Base-by-base conservation (phyloP, 2,888 invertebrate genomes). In the Sphaerophoria taeniata region DNA sequence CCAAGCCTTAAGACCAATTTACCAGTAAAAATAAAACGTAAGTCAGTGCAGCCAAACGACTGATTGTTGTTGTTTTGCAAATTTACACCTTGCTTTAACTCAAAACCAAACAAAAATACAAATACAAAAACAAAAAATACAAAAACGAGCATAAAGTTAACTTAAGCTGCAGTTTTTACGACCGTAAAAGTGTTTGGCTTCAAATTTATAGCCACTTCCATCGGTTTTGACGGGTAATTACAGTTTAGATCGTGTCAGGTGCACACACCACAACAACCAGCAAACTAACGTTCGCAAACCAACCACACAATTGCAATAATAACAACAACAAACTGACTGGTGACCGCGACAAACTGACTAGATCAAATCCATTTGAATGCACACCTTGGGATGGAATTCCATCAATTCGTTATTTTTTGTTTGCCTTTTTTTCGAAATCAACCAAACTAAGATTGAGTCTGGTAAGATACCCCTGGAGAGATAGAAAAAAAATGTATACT, bases 331-430 rank as follows among this genome's bases (percentile, higher is more conserved):
- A 33, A 7, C 9, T 12, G 0, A 4, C 11, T 43, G 11, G 34
- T 34, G 12, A 34, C n/a, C 34, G 53, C 51, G 51, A 65, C 65
- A 65, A 65, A 6, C 34, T 36, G 67, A 53, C 39, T 47, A 36
- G 65, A 49, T 65, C 65, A 75, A 58, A 67, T 47, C 71, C 63
- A 85, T 85, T 81, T 81, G 81, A 81, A 77, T 81, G 85, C 81
- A 80, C 86, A 82, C 86, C 82, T 86, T 86, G 86, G 78, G 86
- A 82, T 86, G 82, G 86, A 86, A 86, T 86, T 86, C 86, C 86
- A 82, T 86, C 86, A 86, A 82, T 82, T 86, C 82, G 67, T 73
- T 77, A 70, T 24, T 24, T 24, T 24, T 24, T 24, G 24, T 24
- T 24, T 2, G 24, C 24, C 24, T 24, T 24, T 24, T 24, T 24